Conservation (phyloP, 1,140 invertebrate genomes). For the Odontomachus brunneus region DNA sequence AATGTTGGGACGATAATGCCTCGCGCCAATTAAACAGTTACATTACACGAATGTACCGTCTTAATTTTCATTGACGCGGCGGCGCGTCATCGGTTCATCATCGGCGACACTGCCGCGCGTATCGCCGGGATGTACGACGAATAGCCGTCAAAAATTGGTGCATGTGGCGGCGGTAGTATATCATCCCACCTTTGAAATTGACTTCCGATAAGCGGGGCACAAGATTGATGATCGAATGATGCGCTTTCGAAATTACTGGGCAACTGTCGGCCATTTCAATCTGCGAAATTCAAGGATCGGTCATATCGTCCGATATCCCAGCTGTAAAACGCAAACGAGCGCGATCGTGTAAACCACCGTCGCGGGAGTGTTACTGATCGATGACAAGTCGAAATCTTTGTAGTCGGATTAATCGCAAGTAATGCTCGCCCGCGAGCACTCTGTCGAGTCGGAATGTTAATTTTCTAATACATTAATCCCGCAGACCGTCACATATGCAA, state of each 20-base stretch:
- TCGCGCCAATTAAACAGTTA: neutral
- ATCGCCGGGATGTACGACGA: neutral
- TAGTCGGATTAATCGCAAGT: neutral
- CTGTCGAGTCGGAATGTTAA: too few relatives aligned
- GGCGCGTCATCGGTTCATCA: constrained; percentile 20
- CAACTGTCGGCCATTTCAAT: constrained; percentile 69
- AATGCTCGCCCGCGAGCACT: too few relatives aligned
- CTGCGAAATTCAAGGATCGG: constrained; percentile 67
- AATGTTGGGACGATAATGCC: too few relatives aligned
- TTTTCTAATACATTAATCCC: too few relatives aligned
- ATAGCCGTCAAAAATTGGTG: constrained; percentile 39
- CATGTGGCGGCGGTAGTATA: constrained; percentile 28
- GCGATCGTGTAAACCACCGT: constrained; percentile 60
- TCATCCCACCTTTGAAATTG: constrained; percentile 67
- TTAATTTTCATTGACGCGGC: constrained; percentile 10
- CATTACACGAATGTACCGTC: neutral
- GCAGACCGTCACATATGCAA: too few relatives aligned
- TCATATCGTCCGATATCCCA: constrained; percentile 64
- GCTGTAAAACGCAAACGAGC: constrained; percentile 36
- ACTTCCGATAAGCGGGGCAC: constrained; percentile 63
- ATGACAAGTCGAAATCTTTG: constrained; percentile 20
- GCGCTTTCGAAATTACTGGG: constrained; percentile 65
- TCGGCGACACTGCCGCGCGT: constrained; percentile 4
- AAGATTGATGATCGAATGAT: constrained; percentile 75
- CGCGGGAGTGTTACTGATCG: constrained; percentile 30